Evolutionary conservation across 1,140 invertebrate genomes (phyloP), one percentile per base, ranked within the genome.

Genomic region (Anastrepha ludens): DNA sequence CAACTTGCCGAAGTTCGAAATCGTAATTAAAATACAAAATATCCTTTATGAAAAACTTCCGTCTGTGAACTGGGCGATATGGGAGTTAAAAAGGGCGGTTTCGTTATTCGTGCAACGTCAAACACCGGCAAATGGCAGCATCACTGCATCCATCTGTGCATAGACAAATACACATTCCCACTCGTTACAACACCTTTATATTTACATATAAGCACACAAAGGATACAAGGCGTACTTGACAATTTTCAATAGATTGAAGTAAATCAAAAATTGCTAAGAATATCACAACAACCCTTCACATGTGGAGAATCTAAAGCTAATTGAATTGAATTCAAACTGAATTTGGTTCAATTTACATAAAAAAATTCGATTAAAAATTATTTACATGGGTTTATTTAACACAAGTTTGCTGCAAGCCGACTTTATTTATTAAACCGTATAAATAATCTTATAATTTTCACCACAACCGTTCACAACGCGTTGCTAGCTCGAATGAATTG

Each of bases 391-490:
- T 87, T 81, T 29, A 59, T 44, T 85, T 29, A 60, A 81, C 70
- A 81, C 55, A 87, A 39, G 47, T 39, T 87, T 81, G 20, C 11
- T 44, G 6, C 11, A 60, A 87, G 59, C 58, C 59, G 78, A 55
- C 60, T 78, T 58, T 29, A 29, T 70, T 87, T 78, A 67, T 44
- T 17, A 41, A 55, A 64, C n/a, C 20, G 8, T 47, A 81, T n/a
- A 81, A 81, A 6, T 59, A 15, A 29, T 29, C 1, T 1, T 29
- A 29, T 29, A 29, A 29, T 67, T 85, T 39, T 58, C 47, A 88
- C 62, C 81, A 90, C 89, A 91, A 92, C 91, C 90, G 89, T 87
- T 90, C 88, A 88, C 89, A 90, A 91, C 89, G 88, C 89, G 89
- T 89, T 89, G 89, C 91, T 89, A 89, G 90, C 89, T 90, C 89